phyloP scores from a whole-genome alignment of 2,113 vertebrate genomes.

The Oxyruncus cristatus region DNA sequence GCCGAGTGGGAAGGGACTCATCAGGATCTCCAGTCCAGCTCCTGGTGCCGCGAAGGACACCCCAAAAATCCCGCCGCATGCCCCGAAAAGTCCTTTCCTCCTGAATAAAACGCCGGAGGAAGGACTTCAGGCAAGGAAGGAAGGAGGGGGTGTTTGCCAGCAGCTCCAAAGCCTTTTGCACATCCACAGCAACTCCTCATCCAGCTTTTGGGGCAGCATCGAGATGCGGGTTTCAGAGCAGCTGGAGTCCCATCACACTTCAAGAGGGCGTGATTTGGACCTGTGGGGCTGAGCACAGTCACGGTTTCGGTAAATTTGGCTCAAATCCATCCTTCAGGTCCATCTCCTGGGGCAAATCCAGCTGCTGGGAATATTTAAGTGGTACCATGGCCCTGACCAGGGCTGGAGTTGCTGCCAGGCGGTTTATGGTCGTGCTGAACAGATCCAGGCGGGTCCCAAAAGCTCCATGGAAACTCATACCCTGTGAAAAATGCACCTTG shows the following conservation, averaged over 20 bases:
- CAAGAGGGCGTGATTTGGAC: rapidly evolving
- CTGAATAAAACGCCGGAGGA: neutral
- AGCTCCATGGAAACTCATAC: neutral
- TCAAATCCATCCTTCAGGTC: neutral
- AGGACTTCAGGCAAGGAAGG: neutral
- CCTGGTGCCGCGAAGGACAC: neutral
- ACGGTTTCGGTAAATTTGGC: too few species aligned
- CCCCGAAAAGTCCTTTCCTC: neutral
- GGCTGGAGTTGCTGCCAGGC: rapidly evolving
- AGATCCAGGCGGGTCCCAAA: too few species aligned
- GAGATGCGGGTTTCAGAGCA: neutral
- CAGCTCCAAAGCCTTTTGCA: neutral
- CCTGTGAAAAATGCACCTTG: neutral
- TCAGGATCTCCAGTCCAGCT: neutral
- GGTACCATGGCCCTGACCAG: rapidly evolving
- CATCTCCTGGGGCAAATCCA: neutral
- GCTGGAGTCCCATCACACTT: neutral
- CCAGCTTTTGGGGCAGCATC: neutral
- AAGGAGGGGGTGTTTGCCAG: neutral
- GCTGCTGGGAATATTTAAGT: neutral
- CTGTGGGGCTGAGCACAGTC: rapidly evolving
- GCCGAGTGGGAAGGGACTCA: neutral
- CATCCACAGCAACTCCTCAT: neutral
- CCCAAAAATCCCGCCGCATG: too few species aligned
- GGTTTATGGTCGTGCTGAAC: neutral